phyloP scores from a whole-genome alignment of 1,140 invertebrate genomes.

The Argopecten irradians region DNA sequence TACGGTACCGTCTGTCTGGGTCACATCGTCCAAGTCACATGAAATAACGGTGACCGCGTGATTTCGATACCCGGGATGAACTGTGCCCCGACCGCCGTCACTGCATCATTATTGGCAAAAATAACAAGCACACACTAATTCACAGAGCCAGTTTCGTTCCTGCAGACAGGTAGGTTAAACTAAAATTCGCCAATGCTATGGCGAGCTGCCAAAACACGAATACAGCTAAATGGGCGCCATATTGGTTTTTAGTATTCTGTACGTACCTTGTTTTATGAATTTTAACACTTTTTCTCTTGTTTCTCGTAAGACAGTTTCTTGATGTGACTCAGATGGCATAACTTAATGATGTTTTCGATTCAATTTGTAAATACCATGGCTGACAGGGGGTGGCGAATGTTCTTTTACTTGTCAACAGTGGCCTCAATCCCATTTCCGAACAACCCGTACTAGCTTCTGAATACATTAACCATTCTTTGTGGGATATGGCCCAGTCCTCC shows the following conservation, averaged over 20 bases:
- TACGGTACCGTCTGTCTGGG: neutral
- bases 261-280: conserved; percentile 18
- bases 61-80: neutral
- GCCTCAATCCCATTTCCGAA: neutral
- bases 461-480: conserved; percentile 16
- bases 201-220: neutral
- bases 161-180: neutral
- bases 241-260: conserved; percentile 7
- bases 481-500: neutral
- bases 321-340: conserved; percentile 2
- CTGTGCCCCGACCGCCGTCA: neutral
- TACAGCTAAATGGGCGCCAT: conserved; percentile 20
- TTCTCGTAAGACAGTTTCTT: conserved; percentile 5
- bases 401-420: conserved; percentile 5
- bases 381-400: neutral
- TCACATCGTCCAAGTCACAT: conserved; percentile 9
- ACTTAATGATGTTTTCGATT: neutral
- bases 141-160: neutral
- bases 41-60: conserved; percentile 14
- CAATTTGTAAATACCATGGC: conserved; percentile 21
- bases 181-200: neutral
- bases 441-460: conserved; percentile 14
- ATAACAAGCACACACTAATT: neutral
- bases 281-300: conserved; percentile 22
- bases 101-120: conserved; percentile 2